A percentile compares a stretch with the other conserved stretches of the same genome.
Conservation (phyloP, 1,140 invertebrate genomes). For the Pachypeltis micranthus region DNA sequence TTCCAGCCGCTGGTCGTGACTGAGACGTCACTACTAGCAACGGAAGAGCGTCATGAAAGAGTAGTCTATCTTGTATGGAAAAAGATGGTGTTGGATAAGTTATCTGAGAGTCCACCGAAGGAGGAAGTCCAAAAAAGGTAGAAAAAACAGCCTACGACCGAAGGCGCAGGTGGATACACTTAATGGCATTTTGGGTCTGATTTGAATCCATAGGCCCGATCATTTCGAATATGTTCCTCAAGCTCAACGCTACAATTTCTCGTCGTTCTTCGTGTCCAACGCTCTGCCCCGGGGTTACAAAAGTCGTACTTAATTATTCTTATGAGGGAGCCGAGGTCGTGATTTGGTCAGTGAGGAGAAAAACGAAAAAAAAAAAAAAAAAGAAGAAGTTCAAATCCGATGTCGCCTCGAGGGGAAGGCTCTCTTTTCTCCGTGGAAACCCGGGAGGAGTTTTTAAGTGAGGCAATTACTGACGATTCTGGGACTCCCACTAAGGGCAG, state of each 20-base stretch:
- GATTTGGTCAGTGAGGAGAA: too few species aligned
- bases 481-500: constrained; percentile 10
- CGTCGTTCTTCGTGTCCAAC: background rate
- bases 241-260: background rate
- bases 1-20: too few species aligned
- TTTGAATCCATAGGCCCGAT: constrained; percentile 8
- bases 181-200: constrained; percentile 1
- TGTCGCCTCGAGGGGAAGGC: constrained; percentile 11
- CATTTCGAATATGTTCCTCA: background rate
- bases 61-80: too few species aligned
- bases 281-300: background rate
- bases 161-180: background rate
- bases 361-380: too few species aligned
- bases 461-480: constrained; percentile 14
- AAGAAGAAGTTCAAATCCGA: constrained; percentile 11
- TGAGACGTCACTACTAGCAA: too few species aligned
- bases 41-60: too few species aligned
- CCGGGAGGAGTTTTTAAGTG: background rate
- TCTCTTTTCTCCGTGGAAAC: background rate
- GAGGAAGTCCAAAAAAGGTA: background rate
- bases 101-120: too few species aligned
- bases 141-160: background rate
- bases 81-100: background rate
- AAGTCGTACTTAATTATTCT: constrained; percentile 6
- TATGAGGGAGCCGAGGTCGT: background rate